These are phyloP conservation scores for Gandaritis pyraliata DNA, from an alignment of 2,888 invertebrate genomes.

Conservation along the genomic window DNA sequence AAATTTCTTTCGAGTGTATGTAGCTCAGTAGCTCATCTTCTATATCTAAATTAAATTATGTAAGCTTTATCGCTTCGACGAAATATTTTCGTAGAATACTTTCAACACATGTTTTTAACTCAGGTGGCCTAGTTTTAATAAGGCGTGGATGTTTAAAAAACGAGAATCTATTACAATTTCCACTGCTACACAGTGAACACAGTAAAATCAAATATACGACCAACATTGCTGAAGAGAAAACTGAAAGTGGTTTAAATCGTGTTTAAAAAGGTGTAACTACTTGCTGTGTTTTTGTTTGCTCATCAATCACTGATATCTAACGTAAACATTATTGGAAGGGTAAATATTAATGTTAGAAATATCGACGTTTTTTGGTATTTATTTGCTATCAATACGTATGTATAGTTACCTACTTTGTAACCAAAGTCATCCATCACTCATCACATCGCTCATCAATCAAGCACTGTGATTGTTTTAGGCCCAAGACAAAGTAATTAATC, in stretches of 20 bases:
- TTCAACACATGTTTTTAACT: conserved; percentile 36
- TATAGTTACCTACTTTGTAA: neutral
- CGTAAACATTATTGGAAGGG: conserved; percentile 17
- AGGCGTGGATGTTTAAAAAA: neutral
- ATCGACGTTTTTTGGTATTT: neutral
- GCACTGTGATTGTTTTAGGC: neutral
- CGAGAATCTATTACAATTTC: conserved; percentile 13
- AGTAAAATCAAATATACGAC: conserved; percentile 25
- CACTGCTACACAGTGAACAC: conserved; percentile 15
- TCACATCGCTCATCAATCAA: neutral
- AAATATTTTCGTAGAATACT: conserved; percentile 41
- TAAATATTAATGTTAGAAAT: conserved; percentile 10
- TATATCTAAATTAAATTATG: conserved; percentile 36
- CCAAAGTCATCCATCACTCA: neutral
- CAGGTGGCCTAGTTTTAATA: neutral
- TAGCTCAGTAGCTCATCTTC: conserved; percentile 33
- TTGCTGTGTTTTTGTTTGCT: conserved; percentile 8
- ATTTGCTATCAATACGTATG: neutral
- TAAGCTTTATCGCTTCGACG: conserved; percentile 28
- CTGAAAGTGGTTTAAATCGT: conserved; percentile 11
- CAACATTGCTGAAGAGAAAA: conserved; percentile 37
- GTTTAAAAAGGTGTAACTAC: conserved; percentile 7
- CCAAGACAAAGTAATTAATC: neutral
- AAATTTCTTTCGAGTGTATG: conserved; percentile 35
- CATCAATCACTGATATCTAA: conserved; percentile 33